Evolutionary conservation across 2,113 vertebrate species (phyloP).

Genomic region (Melierax canorus): DNA sequence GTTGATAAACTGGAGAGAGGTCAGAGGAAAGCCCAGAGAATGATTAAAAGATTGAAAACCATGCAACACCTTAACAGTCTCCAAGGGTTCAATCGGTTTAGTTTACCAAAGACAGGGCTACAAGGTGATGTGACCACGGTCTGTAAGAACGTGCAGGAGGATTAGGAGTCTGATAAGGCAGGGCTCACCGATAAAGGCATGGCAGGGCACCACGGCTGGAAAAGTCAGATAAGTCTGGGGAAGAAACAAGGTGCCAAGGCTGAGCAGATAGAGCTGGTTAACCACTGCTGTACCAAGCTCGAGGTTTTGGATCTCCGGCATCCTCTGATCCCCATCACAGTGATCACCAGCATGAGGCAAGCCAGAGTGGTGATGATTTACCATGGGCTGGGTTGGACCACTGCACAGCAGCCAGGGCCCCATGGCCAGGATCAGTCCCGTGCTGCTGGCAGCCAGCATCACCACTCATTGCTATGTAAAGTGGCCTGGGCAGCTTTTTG

Average conservation of each 20-base stretch:
- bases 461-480: rapidly evolving
- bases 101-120: not conserved
- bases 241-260: not conserved
- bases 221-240: not conserved
- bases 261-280: not conserved
- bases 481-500: not conserved
- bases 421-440: rapidly evolving
- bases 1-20: not conserved
- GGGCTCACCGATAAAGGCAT: rapidly evolving
- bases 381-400: not conserved
- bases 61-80: not conserved
- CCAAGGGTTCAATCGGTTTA: rapidly evolving
- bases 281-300: not conserved
- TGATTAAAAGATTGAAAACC: not conserved
- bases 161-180: not conserved
- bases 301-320: not conserved
- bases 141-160: not conserved
- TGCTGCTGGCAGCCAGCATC: not conserved
- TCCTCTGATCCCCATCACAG: not conserved
- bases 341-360: too few relatives aligned
- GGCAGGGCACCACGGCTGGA: not conserved
- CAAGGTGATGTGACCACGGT: rapidly evolving
- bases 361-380: not conserved
- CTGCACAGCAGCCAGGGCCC: not conserved
- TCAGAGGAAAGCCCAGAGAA: not conserved